Evolutionary conservation across 2,888 invertebrate species (phyloP), one percentile per base, ranked within the genome.

Genomic region (Volucella bombylans): DNA sequence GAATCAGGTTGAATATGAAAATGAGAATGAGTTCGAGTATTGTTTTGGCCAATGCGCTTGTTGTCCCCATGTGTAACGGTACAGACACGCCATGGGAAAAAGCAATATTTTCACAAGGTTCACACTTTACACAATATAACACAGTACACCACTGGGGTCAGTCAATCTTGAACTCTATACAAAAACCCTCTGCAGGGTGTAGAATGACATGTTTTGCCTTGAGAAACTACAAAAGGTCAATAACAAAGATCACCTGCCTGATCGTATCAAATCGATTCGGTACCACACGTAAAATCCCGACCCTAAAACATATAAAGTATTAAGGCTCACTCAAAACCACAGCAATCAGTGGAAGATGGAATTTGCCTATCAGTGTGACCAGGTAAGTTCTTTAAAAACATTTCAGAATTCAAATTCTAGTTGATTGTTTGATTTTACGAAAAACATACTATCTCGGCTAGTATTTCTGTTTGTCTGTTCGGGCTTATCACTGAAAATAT

Each of bases 151-250:
- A 39, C 65, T 52, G 38, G 14, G 55, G 57, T 71, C 50, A 50
- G 71, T 57, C 57, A 47, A 57, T 18, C 41, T n/a, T 71, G 71
- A 57, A 39, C 43, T 23, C 55, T 18, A 39, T 45, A 31, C 41
- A 64, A 12, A n/a, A 45, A n/a, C 77, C 43, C 43, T 31, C n/a
- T 54, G n/a, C 50, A 41, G 2, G 31, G 31, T 11, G 39, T 18
- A 12, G 18, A 39, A 57, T 80, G 80, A 74, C 74, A 80, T 80
- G 62, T 73, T 73, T 80, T 31, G 31, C 49, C 62, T 31, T 47
- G 45, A 45, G n/a, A 50, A 74, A 69, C 80, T 74, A 74, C 73
- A 18, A 81, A 76, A 81, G 81, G 81, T 59, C 76, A 65, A 41
- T 57, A 38, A 14, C 68, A 69, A 14, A 50, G 57, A 76, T 67